Conservation (phyloP, 2,888 invertebrate genomes). For the Clepsis dumicolana region DNA sequence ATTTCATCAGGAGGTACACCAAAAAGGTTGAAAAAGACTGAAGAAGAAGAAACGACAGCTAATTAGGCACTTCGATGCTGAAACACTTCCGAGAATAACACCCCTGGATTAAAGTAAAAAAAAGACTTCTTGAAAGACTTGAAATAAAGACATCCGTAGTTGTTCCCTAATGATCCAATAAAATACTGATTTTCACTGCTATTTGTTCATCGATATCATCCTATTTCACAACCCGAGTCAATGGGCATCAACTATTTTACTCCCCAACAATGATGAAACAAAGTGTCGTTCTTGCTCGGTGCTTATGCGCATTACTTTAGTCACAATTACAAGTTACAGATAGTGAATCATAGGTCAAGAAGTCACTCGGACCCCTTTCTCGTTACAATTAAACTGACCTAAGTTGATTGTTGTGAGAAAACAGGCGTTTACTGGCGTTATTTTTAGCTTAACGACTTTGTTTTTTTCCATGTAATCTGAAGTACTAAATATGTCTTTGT, state of each 20-base stretch:
- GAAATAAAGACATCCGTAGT: not conserved
- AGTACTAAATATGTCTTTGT: slow-evolving; percentile 18
- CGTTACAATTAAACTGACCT: slow-evolving; percentile 37
- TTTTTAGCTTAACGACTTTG: slow-evolving; percentile 37
- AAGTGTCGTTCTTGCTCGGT: slow-evolving; percentile 29
- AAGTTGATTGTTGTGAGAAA: slow-evolving; percentile 41
- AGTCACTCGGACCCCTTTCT: slow-evolving; percentile 34
- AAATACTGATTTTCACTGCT: not conserved
- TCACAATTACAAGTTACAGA: not conserved
- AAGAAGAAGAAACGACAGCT: too few species aligned
- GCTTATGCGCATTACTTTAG: slow-evolving; percentile 14
- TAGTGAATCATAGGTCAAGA: slow-evolving; percentile 31
- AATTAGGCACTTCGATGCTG: too few species aligned
- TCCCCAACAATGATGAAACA: slow-evolving; percentile 39
- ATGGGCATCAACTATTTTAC: slow-evolving; percentile 30
- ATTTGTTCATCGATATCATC: slow-evolving; percentile 23
- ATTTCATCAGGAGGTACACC: too few species aligned
- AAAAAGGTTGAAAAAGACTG: too few species aligned
- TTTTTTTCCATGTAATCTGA: slow-evolving; percentile 30
- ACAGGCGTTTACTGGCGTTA: slow-evolving; percentile 37
- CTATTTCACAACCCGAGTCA: slow-evolving; percentile 28
- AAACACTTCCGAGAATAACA: too few species aligned
- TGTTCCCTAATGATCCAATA: not conserved
- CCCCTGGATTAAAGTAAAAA: too few species aligned
- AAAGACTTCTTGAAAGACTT: too few species aligned